Evolutionary conservation across 2,113 vertebrate genomes (phyloP), one percentile per base, ranked within the genome.

Genomic region (Chaetura pelagica): DNA sequence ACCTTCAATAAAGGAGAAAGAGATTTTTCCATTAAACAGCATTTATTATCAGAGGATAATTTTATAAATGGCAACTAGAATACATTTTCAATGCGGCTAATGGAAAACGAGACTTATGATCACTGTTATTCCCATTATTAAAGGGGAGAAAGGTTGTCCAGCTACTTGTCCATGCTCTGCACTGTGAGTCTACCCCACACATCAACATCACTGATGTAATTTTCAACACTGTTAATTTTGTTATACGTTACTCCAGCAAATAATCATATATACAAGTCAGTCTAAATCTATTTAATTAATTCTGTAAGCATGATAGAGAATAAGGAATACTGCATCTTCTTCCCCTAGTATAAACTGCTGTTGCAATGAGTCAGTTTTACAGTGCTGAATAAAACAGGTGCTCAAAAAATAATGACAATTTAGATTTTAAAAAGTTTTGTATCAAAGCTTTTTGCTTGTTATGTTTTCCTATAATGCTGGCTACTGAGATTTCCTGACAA

Each of bases 321-420:
- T 94, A 95, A 97, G 89, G 96, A 97, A 96, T 96, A 98, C 97
- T 98, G 97, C 96, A 97, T 97, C 96, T 97, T 96, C 95, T 87
- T 77, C 27, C 81, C 59, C 64, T 87, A 23, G 93, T 67, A 87
- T 84, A 96, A 88, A 92, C 76, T 73, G 80, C 76, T 89, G 89
- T 75, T 95, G 86, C 76, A 92, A 93, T 51, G 72, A 95, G 83
- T 84, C 91, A 76, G 85, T 96, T 95, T 96, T 97, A 97, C 87
- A 97, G 79, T 94, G 94, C 82, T 97, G 93, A 92, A 93, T 96
- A 78, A 32, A 92, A 95, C 57, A 92, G 79, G 90, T 69, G 76
- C 74, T 95, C 73, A 76, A 92, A 96, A 97, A 90, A 95, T 93
- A 93, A 89, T 16, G 52, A 88, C 61, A 63, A 96, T 94, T 92